These are phyloP conservation scores for Todus mexicanus DNA, from an alignment of 2,797 vertebrate species.

Conservation along the genomic window DNA sequence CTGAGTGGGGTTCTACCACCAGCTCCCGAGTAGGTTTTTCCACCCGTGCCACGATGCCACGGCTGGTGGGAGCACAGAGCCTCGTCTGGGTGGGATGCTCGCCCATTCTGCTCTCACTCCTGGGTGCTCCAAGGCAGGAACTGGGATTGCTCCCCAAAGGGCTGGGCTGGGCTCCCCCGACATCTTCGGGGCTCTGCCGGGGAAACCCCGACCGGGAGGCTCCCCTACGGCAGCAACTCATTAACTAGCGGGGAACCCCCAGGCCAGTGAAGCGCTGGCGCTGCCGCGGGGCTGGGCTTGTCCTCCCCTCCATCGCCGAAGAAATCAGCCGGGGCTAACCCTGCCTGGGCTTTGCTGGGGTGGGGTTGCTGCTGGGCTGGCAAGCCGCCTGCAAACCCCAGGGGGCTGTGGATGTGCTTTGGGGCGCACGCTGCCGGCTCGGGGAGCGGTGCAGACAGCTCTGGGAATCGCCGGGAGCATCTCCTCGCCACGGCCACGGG, in stretches of 20 bases:
- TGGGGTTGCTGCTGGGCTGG: not conserved
- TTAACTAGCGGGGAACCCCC: not conserved
- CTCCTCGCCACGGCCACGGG: accelerated
- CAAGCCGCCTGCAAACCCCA: not conserved
- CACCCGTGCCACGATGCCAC: accelerated
- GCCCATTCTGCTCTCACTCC: not conserved
- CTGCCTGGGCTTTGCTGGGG: not conserved
- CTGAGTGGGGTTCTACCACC: not conserved
- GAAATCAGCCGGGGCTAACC: not conserved
- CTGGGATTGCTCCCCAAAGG: not conserved
- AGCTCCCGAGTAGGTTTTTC: not conserved
- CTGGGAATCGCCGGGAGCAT: accelerated
- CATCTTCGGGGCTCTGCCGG: accelerated
- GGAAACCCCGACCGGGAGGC: not conserved
- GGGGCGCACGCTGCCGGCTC: not conserved
- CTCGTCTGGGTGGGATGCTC: not conserved
- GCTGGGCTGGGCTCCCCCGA: not conserved
- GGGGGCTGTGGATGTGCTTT: accelerated
- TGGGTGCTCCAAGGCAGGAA: not conserved
- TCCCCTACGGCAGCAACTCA: not conserved
- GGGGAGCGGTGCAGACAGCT: not conserved
- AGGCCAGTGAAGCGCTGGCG: accelerated
- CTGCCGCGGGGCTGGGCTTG: not conserved
- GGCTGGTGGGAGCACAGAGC: not conserved
- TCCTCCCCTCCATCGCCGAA: accelerated